Percentiles rank a stretch among this genome's conserved stretches.
These are phyloP conservation scores for Xanthorhoe spadicearia DNA, from an alignment of 2,888 invertebrate species.

Conservation along the genomic window DNA sequence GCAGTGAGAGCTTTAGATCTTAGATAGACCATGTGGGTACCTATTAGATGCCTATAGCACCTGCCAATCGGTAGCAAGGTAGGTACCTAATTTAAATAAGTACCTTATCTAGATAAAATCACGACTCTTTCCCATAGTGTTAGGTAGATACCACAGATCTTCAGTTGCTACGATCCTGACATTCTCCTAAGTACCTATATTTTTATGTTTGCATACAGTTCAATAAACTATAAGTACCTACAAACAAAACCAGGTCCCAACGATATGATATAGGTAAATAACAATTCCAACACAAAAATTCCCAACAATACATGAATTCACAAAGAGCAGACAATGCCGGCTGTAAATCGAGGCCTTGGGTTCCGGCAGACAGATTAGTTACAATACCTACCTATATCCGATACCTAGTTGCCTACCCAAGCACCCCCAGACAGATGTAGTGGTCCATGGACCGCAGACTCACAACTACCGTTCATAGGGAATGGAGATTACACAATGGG, in stretches of 20 bases:
- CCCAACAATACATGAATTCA: constrained; percentile 3
- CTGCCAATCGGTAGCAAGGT: no score
- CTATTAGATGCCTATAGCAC: no score
- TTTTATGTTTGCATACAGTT: not conserved
- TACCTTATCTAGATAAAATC: no score
- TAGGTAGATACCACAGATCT: no score
- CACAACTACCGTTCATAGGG: not conserved
- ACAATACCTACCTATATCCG: not conserved
- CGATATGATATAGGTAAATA: not conserved
- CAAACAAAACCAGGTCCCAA: not conserved
- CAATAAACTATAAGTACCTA: not conserved
- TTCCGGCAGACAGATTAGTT: constrained; percentile 17
- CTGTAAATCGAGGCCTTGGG: constrained; percentile 29
- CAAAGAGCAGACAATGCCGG: constrained; percentile 20
- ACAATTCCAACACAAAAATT: not conserved
- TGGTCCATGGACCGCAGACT: constrained; percentile 1
- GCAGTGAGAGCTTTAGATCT: no score
- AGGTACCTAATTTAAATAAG: no score
- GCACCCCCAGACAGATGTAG: not conserved
- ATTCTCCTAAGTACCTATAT: no score
- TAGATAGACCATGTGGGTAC: no score
- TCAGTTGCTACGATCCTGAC: no score
- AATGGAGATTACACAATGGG: not conserved
- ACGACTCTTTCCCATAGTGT: no score
- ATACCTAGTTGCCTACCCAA: not conserved